Conservation (phyloP, 2,113 vertebrate species). For the Maccullochella peelii region DNA sequence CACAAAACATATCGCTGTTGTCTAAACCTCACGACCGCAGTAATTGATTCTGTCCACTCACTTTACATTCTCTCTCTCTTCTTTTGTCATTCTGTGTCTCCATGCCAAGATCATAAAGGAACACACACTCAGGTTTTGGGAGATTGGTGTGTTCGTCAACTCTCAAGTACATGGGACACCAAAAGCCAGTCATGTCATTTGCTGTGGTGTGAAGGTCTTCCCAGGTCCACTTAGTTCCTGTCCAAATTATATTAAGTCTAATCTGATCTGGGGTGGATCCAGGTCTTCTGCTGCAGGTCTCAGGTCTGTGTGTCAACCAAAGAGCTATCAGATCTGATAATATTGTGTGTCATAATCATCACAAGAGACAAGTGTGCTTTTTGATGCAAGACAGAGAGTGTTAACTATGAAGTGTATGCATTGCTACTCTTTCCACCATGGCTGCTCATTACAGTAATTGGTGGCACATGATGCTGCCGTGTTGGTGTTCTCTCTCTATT, state of each 20-base stretch:
- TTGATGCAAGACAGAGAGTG: constrained; percentile 1
- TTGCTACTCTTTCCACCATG: constrained; percentile 8
- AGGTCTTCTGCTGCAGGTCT: not conserved
- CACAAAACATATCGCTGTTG: constrained; percentile 42
- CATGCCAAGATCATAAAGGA: not conserved
- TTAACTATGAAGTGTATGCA: not conserved
- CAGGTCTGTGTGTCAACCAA: not conserved
- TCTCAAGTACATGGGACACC: not conserved
- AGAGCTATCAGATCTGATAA: constrained; percentile 11
- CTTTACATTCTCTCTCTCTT: not conserved
- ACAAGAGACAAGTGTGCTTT: not conserved
- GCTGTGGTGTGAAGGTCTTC: not conserved
- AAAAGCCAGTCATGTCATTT: not conserved
- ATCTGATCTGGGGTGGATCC: not conserved
- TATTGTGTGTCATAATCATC: constrained; percentile 19
- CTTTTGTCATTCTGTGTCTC: constrained; percentile 1
- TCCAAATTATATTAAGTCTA: not conserved
- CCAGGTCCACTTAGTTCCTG: not conserved
- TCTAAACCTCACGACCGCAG: constrained; percentile 29
- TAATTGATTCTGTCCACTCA: constrained; percentile 40
- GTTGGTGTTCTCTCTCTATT: constrained; percentile 15
- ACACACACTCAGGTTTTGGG: not conserved
- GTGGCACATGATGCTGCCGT: constrained; percentile 25
- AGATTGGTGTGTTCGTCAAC: not conserved
- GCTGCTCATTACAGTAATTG: constrained; percentile 53